A percentile compares a stretch with the other conserved stretches of the same genome.
phyloP scores from a whole-genome alignment of 2,888 invertebrate genomes.

The Zele albiditarsus region DNA sequence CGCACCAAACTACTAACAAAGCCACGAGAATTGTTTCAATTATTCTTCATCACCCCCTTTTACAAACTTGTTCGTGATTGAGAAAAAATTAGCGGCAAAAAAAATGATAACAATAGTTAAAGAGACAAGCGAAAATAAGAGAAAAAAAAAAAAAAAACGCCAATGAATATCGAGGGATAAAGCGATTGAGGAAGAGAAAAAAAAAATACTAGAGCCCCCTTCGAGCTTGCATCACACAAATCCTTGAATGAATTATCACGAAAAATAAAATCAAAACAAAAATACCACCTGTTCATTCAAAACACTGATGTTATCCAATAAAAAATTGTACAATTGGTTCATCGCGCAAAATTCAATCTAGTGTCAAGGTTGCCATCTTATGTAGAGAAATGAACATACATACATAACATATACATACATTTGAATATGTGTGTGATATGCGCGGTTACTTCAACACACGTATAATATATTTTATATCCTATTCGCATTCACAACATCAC shows the following conservation, averaged over 20 bases:
- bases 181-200: neutral
- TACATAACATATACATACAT: slow-evolving; percentile 30
- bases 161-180: neutral
- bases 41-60: slow-evolving; percentile 3
- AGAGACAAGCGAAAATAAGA: neutral
- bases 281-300: slow-evolving; percentile 27
- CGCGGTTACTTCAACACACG: slow-evolving; percentile 43
- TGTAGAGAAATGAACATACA: slow-evolving; percentile 44
- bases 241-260: neutral
- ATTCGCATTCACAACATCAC: slow-evolving; percentile 29
- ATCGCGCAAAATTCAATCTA: slow-evolving; percentile 48
- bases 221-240: neutral
- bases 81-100: too few species aligned
- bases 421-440: slow-evolving; percentile 42
- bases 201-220: neutral
- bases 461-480: slow-evolving; percentile 16
- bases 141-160: neutral
- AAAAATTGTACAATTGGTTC: neutral
- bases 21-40: neutral
- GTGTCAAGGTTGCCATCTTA: slow-evolving; percentile 71
- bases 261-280: neutral
- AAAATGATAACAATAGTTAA: neutral
- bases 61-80: neutral
- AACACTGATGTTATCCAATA: neutral
- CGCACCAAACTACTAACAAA: neutral